Conservation (phyloP, 2,113 vertebrate species). For the Plectropomus leopardus region DNA sequence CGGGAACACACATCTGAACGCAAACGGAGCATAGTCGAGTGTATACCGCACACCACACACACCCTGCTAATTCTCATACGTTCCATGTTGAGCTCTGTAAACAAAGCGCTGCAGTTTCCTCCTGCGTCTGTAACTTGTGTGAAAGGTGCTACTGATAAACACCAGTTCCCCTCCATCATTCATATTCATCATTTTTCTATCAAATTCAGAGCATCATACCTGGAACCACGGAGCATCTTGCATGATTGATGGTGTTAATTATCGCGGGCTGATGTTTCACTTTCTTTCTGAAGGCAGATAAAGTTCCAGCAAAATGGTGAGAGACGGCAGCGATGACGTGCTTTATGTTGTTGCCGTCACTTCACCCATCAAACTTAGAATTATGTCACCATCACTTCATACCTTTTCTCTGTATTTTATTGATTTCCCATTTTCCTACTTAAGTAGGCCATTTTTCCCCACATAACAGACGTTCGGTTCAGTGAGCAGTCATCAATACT, state of each 20-base stretch:
- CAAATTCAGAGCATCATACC: slow-evolving; percentile 55
- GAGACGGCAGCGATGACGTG: slow-evolving; percentile 7
- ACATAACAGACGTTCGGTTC: neutral
- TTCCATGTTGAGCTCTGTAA: slow-evolving; percentile 71
- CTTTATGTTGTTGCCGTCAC: slow-evolving; percentile 9
- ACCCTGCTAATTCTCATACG: slow-evolving; percentile 53
- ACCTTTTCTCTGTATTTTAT: neutral
- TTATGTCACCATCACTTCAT: slow-evolving; percentile 21
- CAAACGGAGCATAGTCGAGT: slow-evolving; percentile 38
- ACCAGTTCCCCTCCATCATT: slow-evolving; percentile 54
- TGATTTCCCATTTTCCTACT: slow-evolving; percentile 34
- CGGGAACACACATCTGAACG: slow-evolving; percentile 32
- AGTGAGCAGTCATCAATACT: neutral
- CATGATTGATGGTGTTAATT: slow-evolving; percentile 74
- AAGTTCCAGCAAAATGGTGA: slow-evolving; percentile 53
- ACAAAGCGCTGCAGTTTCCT: slow-evolving; percentile 52
- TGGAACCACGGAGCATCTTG: slow-evolving; percentile 57
- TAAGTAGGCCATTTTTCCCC: slow-evolving; percentile 7
- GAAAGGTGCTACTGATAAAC: slow-evolving; percentile 56
- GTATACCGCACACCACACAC: slow-evolving; percentile 24
- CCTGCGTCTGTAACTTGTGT: slow-evolving; percentile 46
- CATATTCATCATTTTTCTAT: slow-evolving; percentile 62
- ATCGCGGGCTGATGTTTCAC: slow-evolving; percentile 65
- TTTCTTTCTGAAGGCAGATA: slow-evolving; percentile 65
- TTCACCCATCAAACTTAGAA: slow-evolving; percentile 35